Evolutionary conservation across 1,140 invertebrate species (phyloP).

Genomic region (Zophobas morio): DNA sequence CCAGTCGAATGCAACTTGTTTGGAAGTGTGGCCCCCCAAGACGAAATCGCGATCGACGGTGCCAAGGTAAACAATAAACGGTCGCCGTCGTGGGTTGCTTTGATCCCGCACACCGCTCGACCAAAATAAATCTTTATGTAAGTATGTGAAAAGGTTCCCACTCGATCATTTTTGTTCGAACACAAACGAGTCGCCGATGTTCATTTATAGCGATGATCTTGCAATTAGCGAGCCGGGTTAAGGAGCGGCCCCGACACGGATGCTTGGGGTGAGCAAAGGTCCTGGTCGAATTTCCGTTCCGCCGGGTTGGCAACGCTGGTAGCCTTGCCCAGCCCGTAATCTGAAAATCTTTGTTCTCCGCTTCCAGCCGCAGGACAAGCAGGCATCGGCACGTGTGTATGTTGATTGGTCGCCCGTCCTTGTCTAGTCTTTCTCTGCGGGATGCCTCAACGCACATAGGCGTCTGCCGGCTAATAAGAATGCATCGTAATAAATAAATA

Average conservation of each 20-base stretch:
- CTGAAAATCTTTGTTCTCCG: slow-evolving; percentile 41
- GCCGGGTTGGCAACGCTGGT: neutral
- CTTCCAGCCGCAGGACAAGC: slow-evolving; percentile 40
- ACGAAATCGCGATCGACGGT: slow-evolving; percentile 7
- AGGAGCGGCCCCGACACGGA: neutral
- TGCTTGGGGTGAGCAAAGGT: neutral
- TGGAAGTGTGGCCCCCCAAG: slow-evolving; percentile 15
- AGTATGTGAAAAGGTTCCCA: neutral
- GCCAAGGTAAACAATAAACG: slow-evolving; percentile 14
- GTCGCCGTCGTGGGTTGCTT: slow-evolving; percentile 10
- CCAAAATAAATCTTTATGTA: slow-evolving; percentile 8
- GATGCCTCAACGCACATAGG: slow-evolving; percentile 26
- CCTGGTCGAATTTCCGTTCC: no score
- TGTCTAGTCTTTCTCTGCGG: neutral
- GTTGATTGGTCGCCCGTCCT: slow-evolving; percentile 32
- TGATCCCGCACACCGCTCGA: slow-evolving; percentile 8
- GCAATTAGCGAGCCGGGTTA: neutral
- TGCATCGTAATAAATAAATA: neutral
- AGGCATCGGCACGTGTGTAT: slow-evolving; percentile 41
- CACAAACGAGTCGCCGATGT: neutral
- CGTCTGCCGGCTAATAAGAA: slow-evolving; percentile 11
- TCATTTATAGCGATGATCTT: slow-evolving; percentile 10
- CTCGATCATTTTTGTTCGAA: slow-evolving; percentile 11
- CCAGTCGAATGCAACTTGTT: slow-evolving; percentile 2
- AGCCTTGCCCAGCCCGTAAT: slow-evolving; percentile 34